Conservation (phyloP, 2,113 vertebrate genomes). For the Cacatua alba region DNA sequence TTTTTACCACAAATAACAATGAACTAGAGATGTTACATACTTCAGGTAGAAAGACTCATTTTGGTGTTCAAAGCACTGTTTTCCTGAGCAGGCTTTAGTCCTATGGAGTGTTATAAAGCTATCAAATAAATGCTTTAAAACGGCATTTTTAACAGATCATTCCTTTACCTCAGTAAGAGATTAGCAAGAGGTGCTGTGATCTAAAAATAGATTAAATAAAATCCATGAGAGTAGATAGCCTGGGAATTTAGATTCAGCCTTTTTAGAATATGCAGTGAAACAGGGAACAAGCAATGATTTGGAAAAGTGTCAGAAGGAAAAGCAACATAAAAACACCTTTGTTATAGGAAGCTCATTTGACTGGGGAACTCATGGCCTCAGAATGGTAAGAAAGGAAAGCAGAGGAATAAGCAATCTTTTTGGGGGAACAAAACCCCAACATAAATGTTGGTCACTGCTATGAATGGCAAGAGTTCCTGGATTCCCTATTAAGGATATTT, state of each 20-base stretch:
- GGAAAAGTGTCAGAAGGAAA: background rate
- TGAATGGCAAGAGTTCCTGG: background rate
- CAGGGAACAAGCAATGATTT: background rate
- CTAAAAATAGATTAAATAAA: background rate
- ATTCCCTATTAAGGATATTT: background rate
- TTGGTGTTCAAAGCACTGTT: background rate
- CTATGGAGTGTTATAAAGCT: background rate
- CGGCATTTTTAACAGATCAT: background rate
- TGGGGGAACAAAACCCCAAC: accelerated
- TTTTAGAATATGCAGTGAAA: background rate
- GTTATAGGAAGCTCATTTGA: background rate
- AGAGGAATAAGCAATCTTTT: background rate
- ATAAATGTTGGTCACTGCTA: background rate
- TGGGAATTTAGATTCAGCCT: background rate
- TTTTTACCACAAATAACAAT: background rate
- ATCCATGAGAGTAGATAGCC: background rate
- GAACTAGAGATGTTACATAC: background rate
- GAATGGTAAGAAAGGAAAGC: background rate
- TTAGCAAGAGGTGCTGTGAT: background rate
- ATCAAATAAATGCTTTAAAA: background rate
- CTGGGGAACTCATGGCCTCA: background rate
- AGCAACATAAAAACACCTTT: background rate
- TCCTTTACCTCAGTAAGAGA: background rate
- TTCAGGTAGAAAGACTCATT: background rate
- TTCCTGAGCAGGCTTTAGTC: background rate